phyloP scores from a whole-genome alignment of 2,797 vertebrate species.

The Dendrocincla fuliginosa region DNA sequence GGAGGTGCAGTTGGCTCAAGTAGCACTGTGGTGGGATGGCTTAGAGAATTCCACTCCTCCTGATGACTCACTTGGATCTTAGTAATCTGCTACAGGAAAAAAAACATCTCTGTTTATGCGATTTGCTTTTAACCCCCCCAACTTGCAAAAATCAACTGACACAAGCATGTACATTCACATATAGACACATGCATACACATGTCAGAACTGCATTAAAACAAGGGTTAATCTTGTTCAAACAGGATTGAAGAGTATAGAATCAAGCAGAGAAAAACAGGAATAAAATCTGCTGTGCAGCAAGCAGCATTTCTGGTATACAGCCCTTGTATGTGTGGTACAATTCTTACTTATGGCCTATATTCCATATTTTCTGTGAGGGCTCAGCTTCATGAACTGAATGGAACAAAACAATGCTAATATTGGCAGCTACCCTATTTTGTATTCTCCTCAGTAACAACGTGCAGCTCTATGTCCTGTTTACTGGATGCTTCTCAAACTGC shows the following conservation, averaged over 20 bases:
- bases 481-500: neutral
- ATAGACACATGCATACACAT: neutral
- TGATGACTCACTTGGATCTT: neutral
- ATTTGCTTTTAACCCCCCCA: neutral
- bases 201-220: neutral
- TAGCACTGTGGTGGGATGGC: neutral
- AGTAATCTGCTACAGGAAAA: neutral
- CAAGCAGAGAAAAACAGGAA: neutral
- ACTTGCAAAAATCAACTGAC: neutral
- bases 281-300: neutral
- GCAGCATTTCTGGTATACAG: neutral
- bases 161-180: neutral
- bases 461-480: neutral
- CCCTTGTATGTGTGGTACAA: neutral
- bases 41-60: neutral
- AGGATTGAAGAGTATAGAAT: neutral
- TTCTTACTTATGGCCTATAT: neutral
- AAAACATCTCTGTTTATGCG: neutral
- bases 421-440: neutral
- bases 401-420: neutral
- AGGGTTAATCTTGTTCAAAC: constrained; percentile 5
- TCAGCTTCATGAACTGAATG: neutral
- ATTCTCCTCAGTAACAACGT: neutral
- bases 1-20: neutral
- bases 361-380: neutral